Percentiles rank a stretch among this genome's conserved stretches.
Evolutionary conservation across 2,888 invertebrate genomes (phyloP).

Genomic region (Adelognathus sp.): DNA sequence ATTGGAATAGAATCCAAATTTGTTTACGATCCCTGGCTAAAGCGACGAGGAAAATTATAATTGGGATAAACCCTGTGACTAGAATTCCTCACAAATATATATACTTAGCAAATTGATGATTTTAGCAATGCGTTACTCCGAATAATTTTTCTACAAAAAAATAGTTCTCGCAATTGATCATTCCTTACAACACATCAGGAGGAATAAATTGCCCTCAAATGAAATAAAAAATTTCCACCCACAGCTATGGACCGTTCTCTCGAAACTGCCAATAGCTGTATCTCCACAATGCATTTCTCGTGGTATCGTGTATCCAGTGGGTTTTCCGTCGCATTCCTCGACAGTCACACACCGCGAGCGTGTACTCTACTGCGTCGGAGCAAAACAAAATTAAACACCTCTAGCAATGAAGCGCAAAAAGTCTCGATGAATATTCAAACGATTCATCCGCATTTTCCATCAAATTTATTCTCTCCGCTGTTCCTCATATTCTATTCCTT

Average conservation of each 20-base stretch:
- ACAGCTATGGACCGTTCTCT: background rate
- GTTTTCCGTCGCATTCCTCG: conserved; percentile 26
- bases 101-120: background rate
- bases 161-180: no score
- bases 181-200: no score
- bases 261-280: background rate
- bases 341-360: background rate
- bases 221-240: background rate
- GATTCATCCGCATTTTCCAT: conserved; percentile 31
- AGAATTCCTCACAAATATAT: background rate
- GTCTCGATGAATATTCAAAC: conserved; percentile 33
- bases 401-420: conserved; percentile 30
- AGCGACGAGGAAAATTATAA: no score
- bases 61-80: conserved; percentile 2
- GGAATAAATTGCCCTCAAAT: no score
- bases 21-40: no score
- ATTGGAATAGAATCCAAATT: no score
- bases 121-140: background rate
- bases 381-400: conserved; percentile 6
- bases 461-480: conserved; percentile 6
- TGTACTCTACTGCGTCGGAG: conserved; percentile 15
- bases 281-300: background rate
- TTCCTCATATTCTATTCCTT: background rate
- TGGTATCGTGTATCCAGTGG: background rate
- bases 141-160: background rate